Evolutionary conservation across 2,888 invertebrate genomes (phyloP), one percentile per base, ranked within the genome.

Genomic region (Pimpla rufipes): DNA sequence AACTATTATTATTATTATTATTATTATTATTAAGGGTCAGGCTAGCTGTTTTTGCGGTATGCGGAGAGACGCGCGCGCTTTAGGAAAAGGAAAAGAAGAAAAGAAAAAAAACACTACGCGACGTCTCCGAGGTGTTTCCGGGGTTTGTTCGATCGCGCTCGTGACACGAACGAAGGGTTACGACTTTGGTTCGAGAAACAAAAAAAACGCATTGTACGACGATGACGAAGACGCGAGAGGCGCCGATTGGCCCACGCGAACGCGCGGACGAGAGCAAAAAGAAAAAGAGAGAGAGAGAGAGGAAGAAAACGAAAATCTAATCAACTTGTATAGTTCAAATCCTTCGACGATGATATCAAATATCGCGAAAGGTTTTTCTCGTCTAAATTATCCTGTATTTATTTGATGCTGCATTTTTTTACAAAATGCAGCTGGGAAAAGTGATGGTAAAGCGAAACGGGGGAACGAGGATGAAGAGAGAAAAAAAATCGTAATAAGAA

Each of bases 1-100:
- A 93, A 92, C 92, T 93, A 93, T 93, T 93, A 93, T 92, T 83
- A 93, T 92, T 84, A 83, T 83, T 92, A 93, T 93, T 93, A 93
- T 92, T 83, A 93, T 92, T 84, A 83, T 83, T 92, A 93, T 92
- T 93, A 93, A 93, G 93, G 90, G 90, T 93, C 91, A 90, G 91
- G 88, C 90, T 90, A 85, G 81, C 84, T 84, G 85, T 84, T 79
- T 81, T 77, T 80, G 74, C 67, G 81, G 23, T 73, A 62, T 55
- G 77, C 52, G 62, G 47, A 52, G 52, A 79, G 64, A 77, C 50
- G 68, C 47, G 66, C 66, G 45, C 37, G 68, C 16, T 67, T 29
- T 29, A 71, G 71, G 5, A n/a, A 66, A 64, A 73, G 35, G 79
- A 13, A 78, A 47, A 73, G 52, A 79, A 35, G 18, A 21, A 59